A percentile compares a stretch with the other conserved stretches of the same genome.
phyloP scores from a whole-genome alignment of 92 coral and sea anemone species.

The Heteractis magnifica region DNA sequence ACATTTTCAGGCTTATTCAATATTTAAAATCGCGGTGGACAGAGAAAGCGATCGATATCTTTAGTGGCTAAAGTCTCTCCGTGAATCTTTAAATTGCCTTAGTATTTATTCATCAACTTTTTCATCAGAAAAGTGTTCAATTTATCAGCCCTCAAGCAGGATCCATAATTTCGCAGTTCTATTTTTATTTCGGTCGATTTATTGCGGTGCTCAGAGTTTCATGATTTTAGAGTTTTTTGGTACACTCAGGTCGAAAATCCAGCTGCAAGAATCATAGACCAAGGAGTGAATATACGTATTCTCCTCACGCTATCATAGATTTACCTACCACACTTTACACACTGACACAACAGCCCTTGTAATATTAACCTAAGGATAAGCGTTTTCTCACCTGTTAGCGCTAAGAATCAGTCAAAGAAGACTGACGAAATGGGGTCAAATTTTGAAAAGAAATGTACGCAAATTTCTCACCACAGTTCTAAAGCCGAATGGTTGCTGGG shows the following conservation, averaged over 20 bases:
- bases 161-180: neutral
- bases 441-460: neutral
- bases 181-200: neutral
- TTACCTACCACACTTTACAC: neutral
- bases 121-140: constrained; percentile 25
- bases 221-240: neutral
- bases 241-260: neutral
- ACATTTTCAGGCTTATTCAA: constrained; percentile 29
- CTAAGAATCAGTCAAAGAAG: neutral
- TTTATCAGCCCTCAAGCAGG: constrained; percentile 11
- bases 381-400: constrained; percentile 25
- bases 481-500: constrained; percentile 47
- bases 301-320: constrained; percentile 2
- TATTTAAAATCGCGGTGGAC: constrained; percentile 42
- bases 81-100: constrained; percentile 14
- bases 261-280: constrained; percentile 1
- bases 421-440: neutral
- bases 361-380: constrained; percentile 8
- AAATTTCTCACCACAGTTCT: constrained; percentile 12
- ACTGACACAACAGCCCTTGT: neutral
- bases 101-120: constrained; percentile 12
- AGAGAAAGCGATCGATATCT: constrained; percentile 35
- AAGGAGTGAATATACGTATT: neutral
- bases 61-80: constrained; percentile 21
- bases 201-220: neutral